A percentile compares a stretch with the other conserved stretches of the same genome.
phyloP scores from a whole-genome alignment of 2,888 invertebrate species.

The Tetropium fuscum region DNA sequence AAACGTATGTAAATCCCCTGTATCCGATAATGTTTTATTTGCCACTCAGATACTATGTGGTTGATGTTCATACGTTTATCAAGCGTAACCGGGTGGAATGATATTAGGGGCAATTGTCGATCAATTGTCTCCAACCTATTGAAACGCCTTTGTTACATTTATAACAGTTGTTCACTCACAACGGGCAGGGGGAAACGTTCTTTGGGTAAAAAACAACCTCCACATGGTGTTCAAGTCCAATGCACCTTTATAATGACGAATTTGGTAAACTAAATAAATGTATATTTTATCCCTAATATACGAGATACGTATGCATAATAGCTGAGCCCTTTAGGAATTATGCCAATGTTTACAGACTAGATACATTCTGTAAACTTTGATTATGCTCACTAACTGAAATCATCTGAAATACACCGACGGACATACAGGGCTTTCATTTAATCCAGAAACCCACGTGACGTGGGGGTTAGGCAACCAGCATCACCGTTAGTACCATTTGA shows the following conservation, averaged over 20 bases:
- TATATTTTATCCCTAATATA: too few species aligned
- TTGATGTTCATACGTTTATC: slow-evolving; percentile 33
- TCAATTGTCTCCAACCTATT: slow-evolving; percentile 40
- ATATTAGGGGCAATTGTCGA: slow-evolving; percentile 41
- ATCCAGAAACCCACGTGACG: too few species aligned
- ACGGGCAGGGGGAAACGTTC: slow-evolving; percentile 12
- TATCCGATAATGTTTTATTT: slow-evolving; percentile 23
- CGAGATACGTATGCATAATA: too few species aligned
- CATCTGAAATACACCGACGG: too few species aligned
- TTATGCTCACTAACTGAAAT: too few species aligned
- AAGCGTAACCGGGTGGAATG: slow-evolving; percentile 35
- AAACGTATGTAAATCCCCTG: slow-evolving; percentile 16
- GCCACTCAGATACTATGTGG: slow-evolving; percentile 12
- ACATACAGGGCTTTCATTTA: too few species aligned
- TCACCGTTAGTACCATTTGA: too few species aligned
- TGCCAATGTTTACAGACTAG: too few species aligned
- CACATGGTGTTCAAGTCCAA: neutral
- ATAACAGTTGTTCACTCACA: slow-evolving; percentile 39
- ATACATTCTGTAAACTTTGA: too few species aligned
- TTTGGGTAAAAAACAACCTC: neutral
- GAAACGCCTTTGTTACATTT: slow-evolving; percentile 34
- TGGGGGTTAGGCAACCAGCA: too few species aligned
- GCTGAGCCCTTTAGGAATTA: too few species aligned
- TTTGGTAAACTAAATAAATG: too few species aligned
- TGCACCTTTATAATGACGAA: neutral